phyloP scores from a whole-genome alignment of 2,113 vertebrate genomes.

The Theristicus caerulescens region DNA sequence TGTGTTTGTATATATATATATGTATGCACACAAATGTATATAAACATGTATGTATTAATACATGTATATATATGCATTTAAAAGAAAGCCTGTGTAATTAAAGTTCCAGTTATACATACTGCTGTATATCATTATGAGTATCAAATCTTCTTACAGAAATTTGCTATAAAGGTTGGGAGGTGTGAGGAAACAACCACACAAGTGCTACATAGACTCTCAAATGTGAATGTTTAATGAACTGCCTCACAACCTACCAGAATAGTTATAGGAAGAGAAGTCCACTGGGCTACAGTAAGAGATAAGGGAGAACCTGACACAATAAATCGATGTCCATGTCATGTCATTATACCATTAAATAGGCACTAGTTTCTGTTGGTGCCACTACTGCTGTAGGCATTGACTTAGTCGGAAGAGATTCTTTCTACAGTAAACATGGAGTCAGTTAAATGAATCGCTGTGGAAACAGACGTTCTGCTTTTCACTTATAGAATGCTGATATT shows the following conservation, averaged over 20 bases:
- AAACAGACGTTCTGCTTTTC: not conserved
- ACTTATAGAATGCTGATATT: not conserved
- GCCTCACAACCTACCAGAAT: not conserved
- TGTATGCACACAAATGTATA: not conserved
- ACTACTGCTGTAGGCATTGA: not conserved
- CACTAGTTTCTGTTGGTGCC: not conserved
- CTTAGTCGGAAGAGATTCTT: not conserved
- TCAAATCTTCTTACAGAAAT: not conserved
- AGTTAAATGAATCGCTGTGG: not conserved
- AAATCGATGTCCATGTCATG: accelerated
- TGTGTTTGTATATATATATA: no score
- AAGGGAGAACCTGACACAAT: not conserved
- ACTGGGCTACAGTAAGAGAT: not conserved
- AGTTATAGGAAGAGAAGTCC: not conserved
- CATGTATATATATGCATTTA: not conserved
- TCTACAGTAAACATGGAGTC: accelerated
- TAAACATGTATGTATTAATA: not conserved
- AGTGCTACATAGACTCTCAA: not conserved
- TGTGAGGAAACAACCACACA: not conserved
- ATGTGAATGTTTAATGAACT: not conserved
- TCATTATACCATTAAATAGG: accelerated
- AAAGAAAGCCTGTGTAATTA: not conserved
- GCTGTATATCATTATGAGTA: no score
- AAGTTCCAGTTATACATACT: not conserved
- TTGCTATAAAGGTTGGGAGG: not conserved